Conservation (phyloP, 1,140 invertebrate genomes). For the Meloidogyne exigua region DNA sequence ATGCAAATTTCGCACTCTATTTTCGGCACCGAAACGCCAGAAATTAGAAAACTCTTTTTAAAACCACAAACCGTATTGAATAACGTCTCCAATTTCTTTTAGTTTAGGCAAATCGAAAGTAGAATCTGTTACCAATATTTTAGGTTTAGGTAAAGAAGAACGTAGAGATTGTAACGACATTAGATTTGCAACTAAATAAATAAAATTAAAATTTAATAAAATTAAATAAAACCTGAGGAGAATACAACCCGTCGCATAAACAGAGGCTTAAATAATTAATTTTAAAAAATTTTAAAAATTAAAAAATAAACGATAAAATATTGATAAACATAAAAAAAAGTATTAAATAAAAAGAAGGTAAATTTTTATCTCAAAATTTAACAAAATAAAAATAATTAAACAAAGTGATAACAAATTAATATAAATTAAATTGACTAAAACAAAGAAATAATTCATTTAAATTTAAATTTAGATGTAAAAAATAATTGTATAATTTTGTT, state of each 20-base stretch:
- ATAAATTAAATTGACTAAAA: too few relatives aligned
- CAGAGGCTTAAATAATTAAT: background rate
- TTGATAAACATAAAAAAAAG: too few relatives aligned
- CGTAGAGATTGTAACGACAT: background rate
- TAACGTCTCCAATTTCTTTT: constrained; percentile 30
- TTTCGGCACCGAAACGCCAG: background rate
- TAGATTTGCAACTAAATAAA: background rate
- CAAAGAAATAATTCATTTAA: too few relatives aligned
- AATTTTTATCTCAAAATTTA: too few relatives aligned
- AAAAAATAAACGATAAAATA: too few relatives aligned
- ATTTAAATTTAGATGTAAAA: too few relatives aligned
- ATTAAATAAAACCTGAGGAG: background rate
- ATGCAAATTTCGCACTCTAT: too few relatives aligned
- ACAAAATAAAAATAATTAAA: too few relatives aligned
- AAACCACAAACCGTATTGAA: constrained; percentile 7
- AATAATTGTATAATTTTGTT: too few relatives aligned
- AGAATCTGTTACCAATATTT: constrained; percentile 41
- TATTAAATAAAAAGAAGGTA: too few relatives aligned
- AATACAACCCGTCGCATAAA: background rate
- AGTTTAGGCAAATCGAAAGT: constrained; percentile 37
- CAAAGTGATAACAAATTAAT: too few relatives aligned
- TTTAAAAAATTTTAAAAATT: too few relatives aligned
- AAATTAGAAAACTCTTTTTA: constrained; percentile 19
- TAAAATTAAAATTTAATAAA: background rate
- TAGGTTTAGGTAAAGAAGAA: constrained; percentile 5